These are phyloP conservation scores for Schlechtendalia chinensis DNA, from an alignment of 1,140 invertebrate genomes.

Conservation along the genomic window DNA sequence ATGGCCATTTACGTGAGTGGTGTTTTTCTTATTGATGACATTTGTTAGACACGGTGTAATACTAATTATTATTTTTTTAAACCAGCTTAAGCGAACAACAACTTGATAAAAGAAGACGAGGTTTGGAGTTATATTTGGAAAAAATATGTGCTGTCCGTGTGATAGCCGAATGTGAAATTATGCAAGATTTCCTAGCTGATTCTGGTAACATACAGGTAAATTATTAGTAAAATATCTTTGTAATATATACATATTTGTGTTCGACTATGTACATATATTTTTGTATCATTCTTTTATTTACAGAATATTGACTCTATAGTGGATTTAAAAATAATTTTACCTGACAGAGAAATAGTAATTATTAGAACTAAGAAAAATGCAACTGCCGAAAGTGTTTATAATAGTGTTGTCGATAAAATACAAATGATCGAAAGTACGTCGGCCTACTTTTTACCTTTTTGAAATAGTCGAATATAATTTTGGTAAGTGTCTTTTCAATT, in stretches of 20 bases:
- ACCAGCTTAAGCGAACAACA: conserved; percentile 87
- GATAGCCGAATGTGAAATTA: conserved; percentile 94
- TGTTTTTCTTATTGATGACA: conserved; percentile 47
- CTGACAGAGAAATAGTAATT: conserved; percentile 76
- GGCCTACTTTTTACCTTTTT: conserved; percentile 93
- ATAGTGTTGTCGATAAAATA: conserved; percentile 83
- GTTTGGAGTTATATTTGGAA: conserved; percentile 96
- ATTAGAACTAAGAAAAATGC: conserved; percentile 89
- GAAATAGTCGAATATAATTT: conserved; percentile 98
- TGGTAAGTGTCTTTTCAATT: conserved; percentile 62
- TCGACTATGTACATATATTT: background rate
- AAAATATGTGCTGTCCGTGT: conserved; percentile 97
- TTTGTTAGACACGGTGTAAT: background rate
- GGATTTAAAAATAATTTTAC: conserved; percentile 82
- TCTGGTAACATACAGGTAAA: conserved; percentile 74
- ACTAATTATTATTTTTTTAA: background rate
- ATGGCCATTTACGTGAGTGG: conserved; percentile 87
- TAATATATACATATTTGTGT: background rate
- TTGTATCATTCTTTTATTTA: conserved; percentile 41
- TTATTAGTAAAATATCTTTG: background rate
- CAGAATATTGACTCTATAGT: conserved; percentile 80
- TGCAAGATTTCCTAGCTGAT: conserved; percentile 96
- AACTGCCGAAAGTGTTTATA: conserved; percentile 87
- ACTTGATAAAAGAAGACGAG: conserved; percentile 86
- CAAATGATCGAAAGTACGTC: conserved; percentile 75